These are phyloP conservation scores for Diabrotica virgifera DNA, from an alignment of 1,140 invertebrate genomes.

Conservation along the genomic window DNA sequence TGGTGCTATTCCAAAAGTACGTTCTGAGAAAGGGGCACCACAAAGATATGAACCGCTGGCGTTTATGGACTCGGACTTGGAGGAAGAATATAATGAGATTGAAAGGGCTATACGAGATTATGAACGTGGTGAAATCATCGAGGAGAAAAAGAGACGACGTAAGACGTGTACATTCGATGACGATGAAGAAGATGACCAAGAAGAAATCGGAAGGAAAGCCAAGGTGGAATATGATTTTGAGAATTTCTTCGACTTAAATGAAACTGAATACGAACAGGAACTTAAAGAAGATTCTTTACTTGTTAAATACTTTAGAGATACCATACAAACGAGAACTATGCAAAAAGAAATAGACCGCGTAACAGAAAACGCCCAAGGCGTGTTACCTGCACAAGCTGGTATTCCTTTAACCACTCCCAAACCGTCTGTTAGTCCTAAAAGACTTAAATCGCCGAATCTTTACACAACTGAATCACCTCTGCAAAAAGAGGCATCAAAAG, in stretches of 20 bases:
- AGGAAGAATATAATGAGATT: slow-evolving; percentile 13
- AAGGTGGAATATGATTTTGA: slow-evolving; percentile 17
- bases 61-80: not conserved
- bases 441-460: slow-evolving; percentile 19
- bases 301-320: slow-evolving; percentile 7
- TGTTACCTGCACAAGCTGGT: slow-evolving; percentile 20
- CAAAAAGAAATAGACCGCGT: slow-evolving; percentile 1
- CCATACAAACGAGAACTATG: not conserved
- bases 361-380: not conserved
- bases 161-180: not conserved
- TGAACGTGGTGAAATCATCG: slow-evolving; percentile 4
- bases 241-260: not conserved
- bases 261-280: slow-evolving; percentile 11
- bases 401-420: slow-evolving; percentile 32
- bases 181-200: slow-evolving; percentile 14
- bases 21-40: not conserved
- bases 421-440: slow-evolving; percentile 19
- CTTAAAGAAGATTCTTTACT: slow-evolving; percentile 6
- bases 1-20: slow-evolving; percentile 15
- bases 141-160: slow-evolving; percentile 10
- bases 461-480: slow-evolving; percentile 7
- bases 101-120: slow-evolving; percentile 17
- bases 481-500: not conserved
- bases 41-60: not conserved
- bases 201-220: slow-evolving; percentile 14